Conservation (phyloP, 2,113 vertebrate species). For the Semnornis frantzii region DNA sequence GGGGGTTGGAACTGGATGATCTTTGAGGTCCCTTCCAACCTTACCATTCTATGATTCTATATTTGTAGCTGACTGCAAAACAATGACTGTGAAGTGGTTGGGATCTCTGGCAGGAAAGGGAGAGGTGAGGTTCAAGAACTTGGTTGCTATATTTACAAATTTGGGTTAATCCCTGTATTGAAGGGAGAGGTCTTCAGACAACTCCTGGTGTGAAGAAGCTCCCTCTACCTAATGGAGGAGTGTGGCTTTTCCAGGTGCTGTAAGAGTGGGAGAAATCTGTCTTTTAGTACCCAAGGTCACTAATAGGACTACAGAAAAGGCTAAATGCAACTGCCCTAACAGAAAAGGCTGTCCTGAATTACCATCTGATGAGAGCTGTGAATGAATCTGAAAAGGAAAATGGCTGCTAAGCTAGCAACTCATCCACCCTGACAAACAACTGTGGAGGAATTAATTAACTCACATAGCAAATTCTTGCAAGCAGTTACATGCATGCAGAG, state of each 20-base stretch:
- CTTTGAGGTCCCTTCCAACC: too few relatives aligned
- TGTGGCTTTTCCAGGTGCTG: not conserved
- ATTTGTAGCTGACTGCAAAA: not conserved
- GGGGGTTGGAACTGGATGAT: too few relatives aligned
- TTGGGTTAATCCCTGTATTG: not conserved
- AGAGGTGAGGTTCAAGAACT: not conserved
- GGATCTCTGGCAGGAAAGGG: not conserved
- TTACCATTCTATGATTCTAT: not conserved
- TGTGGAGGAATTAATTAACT: slow-evolving; percentile 11
- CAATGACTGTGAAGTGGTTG: not conserved
- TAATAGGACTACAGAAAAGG: not conserved
- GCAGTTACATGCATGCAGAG: not conserved
- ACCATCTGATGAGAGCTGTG: not conserved
- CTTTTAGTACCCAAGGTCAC: not conserved
- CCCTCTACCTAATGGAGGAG: not conserved
- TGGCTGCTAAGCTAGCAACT: not conserved
- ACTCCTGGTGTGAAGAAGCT: not conserved
- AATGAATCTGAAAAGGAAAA: not conserved
- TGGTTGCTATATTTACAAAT: not conserved
- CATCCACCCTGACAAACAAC: not conserved
- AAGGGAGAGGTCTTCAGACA: not conserved
- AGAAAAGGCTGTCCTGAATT: not conserved
- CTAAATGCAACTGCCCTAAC: not conserved
- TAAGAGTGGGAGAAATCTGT: not conserved
- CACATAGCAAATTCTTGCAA: not conserved